Evolutionary conservation across 2,797 vertebrate genomes (phyloP).

Genomic region (Margarornis squamiger): DNA sequence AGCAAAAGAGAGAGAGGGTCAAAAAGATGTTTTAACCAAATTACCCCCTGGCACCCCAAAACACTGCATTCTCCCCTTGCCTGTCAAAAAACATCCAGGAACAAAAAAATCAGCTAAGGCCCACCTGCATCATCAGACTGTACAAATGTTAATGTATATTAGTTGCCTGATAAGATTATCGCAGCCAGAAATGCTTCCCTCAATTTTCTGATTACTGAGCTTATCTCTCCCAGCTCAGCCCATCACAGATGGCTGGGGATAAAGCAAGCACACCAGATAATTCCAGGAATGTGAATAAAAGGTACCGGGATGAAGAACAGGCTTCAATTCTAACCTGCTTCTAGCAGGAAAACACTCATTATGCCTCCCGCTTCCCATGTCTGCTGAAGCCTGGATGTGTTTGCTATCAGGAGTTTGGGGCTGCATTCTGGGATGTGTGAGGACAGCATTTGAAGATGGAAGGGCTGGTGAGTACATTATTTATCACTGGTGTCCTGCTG

Average conservation of each 20-base stretch:
- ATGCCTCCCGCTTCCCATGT: background rate
- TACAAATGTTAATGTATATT: conserved; percentile 64
- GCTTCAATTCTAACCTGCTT: conserved; percentile 49
- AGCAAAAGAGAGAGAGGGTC: background rate
- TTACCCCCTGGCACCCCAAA: background rate
- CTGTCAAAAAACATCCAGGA: conserved; percentile 15
- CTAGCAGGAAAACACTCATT: conserved; percentile 54
- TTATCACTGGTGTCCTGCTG: background rate
- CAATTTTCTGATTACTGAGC: conserved; percentile 76
- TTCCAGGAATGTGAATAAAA: conserved; percentile 64
- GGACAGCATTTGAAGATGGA: conserved; percentile 5
- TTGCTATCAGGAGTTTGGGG: conserved; percentile 10
- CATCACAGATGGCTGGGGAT: conserved; percentile 72
- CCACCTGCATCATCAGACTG: conserved; percentile 50
- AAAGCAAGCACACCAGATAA: conserved; percentile 57
- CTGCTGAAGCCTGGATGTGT: conserved; percentile 45
- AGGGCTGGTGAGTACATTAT: conserved; percentile 26
- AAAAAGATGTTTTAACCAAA: background rate
- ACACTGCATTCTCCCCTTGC: background rate
- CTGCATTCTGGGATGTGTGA: background rate
- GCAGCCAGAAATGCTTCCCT: conserved; percentile 71
- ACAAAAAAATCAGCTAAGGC: background rate
- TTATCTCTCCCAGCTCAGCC: conserved; percentile 66
- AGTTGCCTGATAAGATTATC: conserved; percentile 73
- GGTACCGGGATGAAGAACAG: background rate